Evolutionary conservation across 1,140 invertebrate genomes (phyloP), one percentile per base, ranked within the genome.

Genomic region (Centruroides sculpturatus): DNA sequence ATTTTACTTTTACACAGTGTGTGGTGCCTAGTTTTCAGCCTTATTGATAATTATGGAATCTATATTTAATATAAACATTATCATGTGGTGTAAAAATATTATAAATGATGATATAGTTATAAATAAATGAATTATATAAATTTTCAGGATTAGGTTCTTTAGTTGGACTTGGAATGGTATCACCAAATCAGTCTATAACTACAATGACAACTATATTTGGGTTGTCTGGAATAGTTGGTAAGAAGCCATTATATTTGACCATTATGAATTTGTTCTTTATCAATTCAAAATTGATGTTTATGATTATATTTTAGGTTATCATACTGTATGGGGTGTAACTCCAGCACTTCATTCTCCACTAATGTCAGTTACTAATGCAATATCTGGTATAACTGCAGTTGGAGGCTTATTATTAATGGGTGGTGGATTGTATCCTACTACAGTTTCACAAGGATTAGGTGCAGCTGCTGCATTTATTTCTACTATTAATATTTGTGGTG

Each of bases 341-440:
- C 89, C 89, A 34, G 88, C 90, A 46, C 79, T 93, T 7, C 89
- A 93, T 75, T 91, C 88, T 5, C 90, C 90, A 4, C 79, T 94
- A 12, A 94, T 94, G 89, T 90, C 86, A 3, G 89, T 93, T 1
- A 94, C 90, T 3, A 94, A 94, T 75, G 90, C 90, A 59, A 86
- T 94, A 66, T 91, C 87, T 13, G 90, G 90, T 35, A 90, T 92
- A 65, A 93, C 89, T 1, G 88, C 89, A 56, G 90, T 91, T 23
- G 90, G 90, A 60, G 90, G 87, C 4, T 72, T 93, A 62, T 74
- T 91, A 54, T 75, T 91, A 46, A 81, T 84, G 88, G 84, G 83
- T 59, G 89, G 89, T 35, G 84, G 86, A 4, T 83, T 84, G 67
- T 76, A 81, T 55, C 89, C 90, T 3, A 76, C 80, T 3, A 85